Evolutionary conservation across 2,888 invertebrate species (phyloP).

Genomic region (Ichneumon xanthorius): DNA sequence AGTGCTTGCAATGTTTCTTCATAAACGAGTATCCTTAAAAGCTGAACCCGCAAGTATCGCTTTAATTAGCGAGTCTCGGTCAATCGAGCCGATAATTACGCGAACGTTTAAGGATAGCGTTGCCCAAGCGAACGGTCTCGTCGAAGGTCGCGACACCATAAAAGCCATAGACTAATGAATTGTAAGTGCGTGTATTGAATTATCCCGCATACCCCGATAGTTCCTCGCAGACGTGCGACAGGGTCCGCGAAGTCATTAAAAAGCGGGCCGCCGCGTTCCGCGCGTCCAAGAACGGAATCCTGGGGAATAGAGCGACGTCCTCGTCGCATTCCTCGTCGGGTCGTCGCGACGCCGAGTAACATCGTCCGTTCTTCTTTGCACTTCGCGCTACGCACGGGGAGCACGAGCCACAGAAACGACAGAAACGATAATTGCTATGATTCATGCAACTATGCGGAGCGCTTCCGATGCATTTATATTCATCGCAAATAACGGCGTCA

Average conservation of each 20-base stretch:
- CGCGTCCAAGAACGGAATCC: constrained; percentile 49
- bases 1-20: neutral
- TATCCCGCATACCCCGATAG: neutral
- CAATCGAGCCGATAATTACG: constrained; percentile 16
- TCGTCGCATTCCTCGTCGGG: constrained; percentile 34
- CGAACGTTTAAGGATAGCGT: neutral
- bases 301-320: constrained; percentile 34
- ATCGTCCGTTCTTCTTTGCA: constrained; percentile 38
- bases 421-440: constrained; percentile 81
- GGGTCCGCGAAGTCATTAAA: constrained; percentile 39
- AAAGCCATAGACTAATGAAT: constrained; percentile 26
- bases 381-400: constrained; percentile 10
- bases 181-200: constrained; percentile 26
- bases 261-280: constrained; percentile 21
- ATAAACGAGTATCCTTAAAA: neutral
- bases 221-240: neutral
- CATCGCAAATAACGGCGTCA: constrained; percentile 77
- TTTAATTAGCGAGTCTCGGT: constrained; percentile 12
- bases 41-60: neutral
- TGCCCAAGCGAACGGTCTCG: constrained; percentile 8
- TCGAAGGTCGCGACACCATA: constrained; percentile 18
- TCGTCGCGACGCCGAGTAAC: constrained; percentile 43
- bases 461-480: constrained; percentile 79
- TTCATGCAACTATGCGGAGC: constrained; percentile 80
- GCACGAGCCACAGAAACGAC: constrained; percentile 69